Percentiles rank a stretch among this genome's conserved stretches.
Evolutionary conservation across 1,140 invertebrate species (phyloP).

Genomic region (Penaeus vannamei): DNA sequence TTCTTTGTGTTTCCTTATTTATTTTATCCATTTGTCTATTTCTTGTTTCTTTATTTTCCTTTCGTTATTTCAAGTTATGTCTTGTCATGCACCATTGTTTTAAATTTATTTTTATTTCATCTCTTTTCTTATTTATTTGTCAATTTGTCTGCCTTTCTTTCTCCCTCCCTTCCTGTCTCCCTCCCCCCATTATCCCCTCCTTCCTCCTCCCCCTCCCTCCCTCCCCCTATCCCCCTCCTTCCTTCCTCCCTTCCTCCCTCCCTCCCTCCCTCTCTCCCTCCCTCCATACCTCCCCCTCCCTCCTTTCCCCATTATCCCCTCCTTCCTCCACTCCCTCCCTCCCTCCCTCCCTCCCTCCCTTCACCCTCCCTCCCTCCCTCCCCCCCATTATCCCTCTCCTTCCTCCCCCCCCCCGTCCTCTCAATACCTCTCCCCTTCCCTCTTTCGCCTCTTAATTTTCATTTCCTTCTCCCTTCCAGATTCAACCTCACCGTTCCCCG

Average conservation of each 20-base stretch:
- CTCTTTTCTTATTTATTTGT: not conserved
- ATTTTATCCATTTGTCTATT: not conserved
- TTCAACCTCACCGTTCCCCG: slow-evolving; percentile 91
- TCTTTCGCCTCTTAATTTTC: not conserved
- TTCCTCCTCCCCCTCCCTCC: slow-evolving; percentile 3
- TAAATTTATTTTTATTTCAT: not conserved
- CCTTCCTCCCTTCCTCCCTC: not conserved
- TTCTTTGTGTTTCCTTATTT: not conserved
- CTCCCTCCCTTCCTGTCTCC: not conserved
- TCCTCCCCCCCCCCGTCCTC: too few relatives aligned
- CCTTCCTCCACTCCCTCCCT: not conserved
- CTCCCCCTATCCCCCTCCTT: not conserved
- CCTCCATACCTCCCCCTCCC: not conserved
- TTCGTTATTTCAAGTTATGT: slow-evolving; percentile 1
- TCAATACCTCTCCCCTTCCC: not conserved
- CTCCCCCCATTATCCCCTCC: too few relatives aligned
- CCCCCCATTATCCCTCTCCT: too few relatives aligned
- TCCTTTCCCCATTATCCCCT: not conserved
- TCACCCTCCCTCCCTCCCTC: not conserved
- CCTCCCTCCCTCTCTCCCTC: not conserved
- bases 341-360: not conserved
- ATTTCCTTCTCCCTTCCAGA: not conserved
- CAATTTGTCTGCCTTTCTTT: not conserved
- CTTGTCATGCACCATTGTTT: not conserved
- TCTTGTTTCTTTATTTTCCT: not conserved